Percentiles rank a stretch among this genome's conserved stretches.
These are phyloP conservation scores for Lepidurus packardi DNA, from an alignment of 1,140 invertebrate species.

Conservation along the genomic window DNA sequence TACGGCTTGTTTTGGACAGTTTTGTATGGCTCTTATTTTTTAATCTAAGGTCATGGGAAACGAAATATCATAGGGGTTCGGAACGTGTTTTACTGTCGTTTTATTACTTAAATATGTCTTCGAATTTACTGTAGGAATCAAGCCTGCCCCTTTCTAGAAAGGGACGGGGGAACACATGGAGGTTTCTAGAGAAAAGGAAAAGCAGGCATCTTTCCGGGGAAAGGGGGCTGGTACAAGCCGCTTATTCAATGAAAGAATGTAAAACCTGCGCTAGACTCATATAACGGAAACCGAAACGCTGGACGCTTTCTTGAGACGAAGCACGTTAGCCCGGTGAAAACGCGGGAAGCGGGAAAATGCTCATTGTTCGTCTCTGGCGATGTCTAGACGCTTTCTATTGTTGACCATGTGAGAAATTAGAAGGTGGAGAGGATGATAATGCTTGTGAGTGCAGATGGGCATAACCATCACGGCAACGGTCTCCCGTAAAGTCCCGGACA, in stretches of 20 bases:
- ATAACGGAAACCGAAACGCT: conserved; percentile 16
- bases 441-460: conserved; percentile 9
- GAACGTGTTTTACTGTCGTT: no score
- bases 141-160: no score
- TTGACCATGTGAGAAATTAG: conserved; percentile 12
- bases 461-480: conserved; percentile 18
- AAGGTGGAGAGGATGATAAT: not conserved
- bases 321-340: not conserved
- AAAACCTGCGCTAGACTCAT: not conserved
- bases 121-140: no score
- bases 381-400: conserved; percentile 11
- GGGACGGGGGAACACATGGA: no score
- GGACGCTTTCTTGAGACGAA: not conserved
- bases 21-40: no score
- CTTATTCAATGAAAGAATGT: not conserved
- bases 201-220: not conserved
- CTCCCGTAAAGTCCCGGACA: not conserved
- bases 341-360: not conserved
- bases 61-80: no score
- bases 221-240: not conserved
- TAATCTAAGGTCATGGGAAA: no score
- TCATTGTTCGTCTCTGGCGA: not conserved
- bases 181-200: no score
- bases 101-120: no score
- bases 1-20: no score